Percentiles rank a stretch among this genome's conserved stretches.
Evolutionary conservation across 64 coral and sea anemone genomes (phyloP).

Genomic region (Stichodactyla mertensii): DNA sequence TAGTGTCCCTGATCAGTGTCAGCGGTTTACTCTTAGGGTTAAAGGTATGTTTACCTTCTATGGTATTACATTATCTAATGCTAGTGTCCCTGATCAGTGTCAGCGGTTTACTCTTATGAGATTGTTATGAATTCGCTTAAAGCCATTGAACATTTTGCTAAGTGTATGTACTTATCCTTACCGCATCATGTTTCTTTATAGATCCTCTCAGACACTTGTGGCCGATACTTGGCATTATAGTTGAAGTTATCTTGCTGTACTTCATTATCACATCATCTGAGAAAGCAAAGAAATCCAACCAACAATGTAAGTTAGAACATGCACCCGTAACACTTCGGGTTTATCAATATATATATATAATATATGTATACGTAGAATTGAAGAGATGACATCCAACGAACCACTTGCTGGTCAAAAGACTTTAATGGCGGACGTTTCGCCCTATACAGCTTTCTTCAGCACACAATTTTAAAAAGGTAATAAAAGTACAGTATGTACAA

Average conservation of each 20-base stretch:
- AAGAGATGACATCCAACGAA: no score
- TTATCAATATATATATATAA: neutral
- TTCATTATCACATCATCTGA: constrained; percentile 47
- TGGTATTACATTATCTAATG: constrained; percentile 25
- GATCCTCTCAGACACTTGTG: constrained; percentile 71
- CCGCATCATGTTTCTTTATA: neutral
- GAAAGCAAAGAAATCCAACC: constrained; percentile 41
- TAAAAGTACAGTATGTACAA: no score
- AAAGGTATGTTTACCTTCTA: no score
- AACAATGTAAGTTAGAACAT: neutral
- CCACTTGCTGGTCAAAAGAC: no score
- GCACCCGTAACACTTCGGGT: neutral
- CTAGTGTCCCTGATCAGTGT: constrained; percentile 13
- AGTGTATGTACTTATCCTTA: neutral
- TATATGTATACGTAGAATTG: no score
- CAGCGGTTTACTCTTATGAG: constrained; percentile 54
- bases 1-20: no score
- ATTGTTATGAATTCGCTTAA: no score
- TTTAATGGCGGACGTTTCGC: no score
- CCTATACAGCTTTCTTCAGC: no score
- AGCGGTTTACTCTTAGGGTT: no score
- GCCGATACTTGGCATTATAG: constrained; percentile 65
- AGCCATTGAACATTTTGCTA: no score
- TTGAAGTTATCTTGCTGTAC: constrained; percentile 44
- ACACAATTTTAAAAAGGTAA: no score